Evolutionary conservation across 1,140 invertebrate species (phyloP).

Genomic region (Leguminivora glycinivorella): DNA sequence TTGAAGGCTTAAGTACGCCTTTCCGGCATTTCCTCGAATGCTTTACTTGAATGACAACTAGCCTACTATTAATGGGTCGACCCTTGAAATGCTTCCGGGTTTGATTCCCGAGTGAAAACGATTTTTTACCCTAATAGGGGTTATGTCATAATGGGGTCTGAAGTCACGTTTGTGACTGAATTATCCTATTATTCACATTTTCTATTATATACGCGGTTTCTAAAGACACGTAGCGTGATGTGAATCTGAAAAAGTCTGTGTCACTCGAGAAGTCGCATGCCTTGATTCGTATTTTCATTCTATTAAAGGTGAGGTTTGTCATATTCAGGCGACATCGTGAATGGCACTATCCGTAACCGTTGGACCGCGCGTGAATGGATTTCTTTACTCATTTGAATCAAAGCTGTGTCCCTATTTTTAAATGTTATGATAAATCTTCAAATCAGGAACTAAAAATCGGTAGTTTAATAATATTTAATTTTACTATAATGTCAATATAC

Average conservation of each 20-base stretch:
- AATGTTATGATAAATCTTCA: too few relatives aligned
- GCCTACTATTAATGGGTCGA: not conserved
- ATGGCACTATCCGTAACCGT: too few relatives aligned
- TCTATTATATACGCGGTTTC: not conserved
- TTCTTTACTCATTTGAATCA: too few relatives aligned
- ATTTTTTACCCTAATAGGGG: slow-evolving; percentile 8
- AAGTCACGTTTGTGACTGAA: not conserved
- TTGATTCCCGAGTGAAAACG: not conserved
- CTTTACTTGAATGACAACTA: slow-evolving; percentile 2
- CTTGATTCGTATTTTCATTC: too few relatives aligned
- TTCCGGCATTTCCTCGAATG: slow-evolving; percentile 5
- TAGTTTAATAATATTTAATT: too few relatives aligned
- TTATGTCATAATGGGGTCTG: not conserved
- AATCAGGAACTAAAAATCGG: too few relatives aligned
- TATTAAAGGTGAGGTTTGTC: too few relatives aligned
- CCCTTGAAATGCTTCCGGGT: not conserved
- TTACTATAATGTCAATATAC: too few relatives aligned
- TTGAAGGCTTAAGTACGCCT: not conserved
- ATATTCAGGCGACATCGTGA: too few relatives aligned
- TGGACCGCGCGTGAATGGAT: too few relatives aligned
- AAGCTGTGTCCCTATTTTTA: too few relatives aligned
- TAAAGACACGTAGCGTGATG: not conserved
- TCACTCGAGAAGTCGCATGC: too few relatives aligned
- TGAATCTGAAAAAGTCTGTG: not conserved
- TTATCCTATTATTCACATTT: slow-evolving; percentile 7